phyloP scores from a whole-genome alignment of 2,113 vertebrate genomes.

The Corapipo altera region DNA sequence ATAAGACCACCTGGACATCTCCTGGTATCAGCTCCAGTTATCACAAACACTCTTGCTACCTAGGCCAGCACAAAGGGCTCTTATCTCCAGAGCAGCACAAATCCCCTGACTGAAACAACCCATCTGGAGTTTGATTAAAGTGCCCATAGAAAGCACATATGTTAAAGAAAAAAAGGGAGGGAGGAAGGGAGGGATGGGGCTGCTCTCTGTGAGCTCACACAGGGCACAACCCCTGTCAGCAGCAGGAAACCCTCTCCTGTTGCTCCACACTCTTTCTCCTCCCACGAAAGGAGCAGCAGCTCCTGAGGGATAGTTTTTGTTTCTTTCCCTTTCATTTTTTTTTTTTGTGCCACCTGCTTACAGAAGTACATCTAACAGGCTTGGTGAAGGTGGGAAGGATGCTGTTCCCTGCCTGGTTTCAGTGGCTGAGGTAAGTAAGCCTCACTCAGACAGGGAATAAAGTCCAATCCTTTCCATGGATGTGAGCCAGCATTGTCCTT shows the following conservation, averaged over 20 bases:
- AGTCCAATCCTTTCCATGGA: background rate
- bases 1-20: constrained; percentile 48
- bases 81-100: constrained; percentile 47
- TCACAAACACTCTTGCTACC: constrained; percentile 38
- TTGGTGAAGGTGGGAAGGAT: background rate
- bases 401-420: background rate
- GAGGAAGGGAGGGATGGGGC: background rate
- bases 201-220: background rate
- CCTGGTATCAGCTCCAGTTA: constrained; percentile 8
- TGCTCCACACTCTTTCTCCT: background rate
- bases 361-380: background rate
- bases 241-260: background rate
- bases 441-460: background rate
- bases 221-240: background rate
- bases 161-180: background rate
- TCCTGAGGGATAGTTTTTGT: background rate
- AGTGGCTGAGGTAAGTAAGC: background rate
- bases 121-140: constrained; percentile 53
- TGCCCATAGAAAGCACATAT: background rate
- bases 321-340: background rate
- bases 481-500: background rate
- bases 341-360: background rate
- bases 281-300: background rate
- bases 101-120: constrained; percentile 27
- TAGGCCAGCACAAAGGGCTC: background rate